A percentile compares a stretch with the other conserved stretches of the same genome.
These are phyloP conservation scores for Microtus pennsylvanicus DNA, from an alignment of 2,113 vertebrate genomes.

Conservation along the genomic window DNA sequence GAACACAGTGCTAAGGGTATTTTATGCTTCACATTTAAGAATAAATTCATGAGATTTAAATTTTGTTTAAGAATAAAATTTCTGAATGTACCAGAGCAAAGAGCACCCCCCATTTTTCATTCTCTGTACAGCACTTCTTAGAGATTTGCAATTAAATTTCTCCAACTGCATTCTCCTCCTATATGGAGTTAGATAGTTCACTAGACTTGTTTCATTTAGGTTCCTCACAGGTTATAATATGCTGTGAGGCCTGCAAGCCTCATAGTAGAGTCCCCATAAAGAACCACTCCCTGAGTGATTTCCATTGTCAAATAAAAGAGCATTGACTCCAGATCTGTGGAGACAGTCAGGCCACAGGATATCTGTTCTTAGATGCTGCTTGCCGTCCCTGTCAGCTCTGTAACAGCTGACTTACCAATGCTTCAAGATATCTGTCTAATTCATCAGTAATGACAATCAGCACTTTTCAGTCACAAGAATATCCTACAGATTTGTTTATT, in stretches of 20 bases:
- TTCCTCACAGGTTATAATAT: neutral
- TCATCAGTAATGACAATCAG: neutral
- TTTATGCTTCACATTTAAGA: constrained; percentile 56
- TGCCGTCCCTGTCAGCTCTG: neutral
- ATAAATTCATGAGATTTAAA: constrained; percentile 51
- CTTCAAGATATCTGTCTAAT: neutral
- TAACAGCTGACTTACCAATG: neutral
- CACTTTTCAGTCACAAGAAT: constrained; percentile 8
- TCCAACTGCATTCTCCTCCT: neutral
- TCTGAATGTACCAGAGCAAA: constrained; percentile 56
- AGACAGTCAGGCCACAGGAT: neutral
- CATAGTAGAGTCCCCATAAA: neutral
- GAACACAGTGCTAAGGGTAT: neutral
- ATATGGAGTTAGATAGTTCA: neutral
- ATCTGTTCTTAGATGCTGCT: neutral
- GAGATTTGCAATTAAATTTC: neutral
- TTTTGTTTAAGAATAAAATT: constrained; percentile 60
- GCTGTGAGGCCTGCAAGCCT: neutral
- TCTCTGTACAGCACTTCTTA: neutral
- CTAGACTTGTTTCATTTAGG: constrained; percentile 5
- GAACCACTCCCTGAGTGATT: neutral
- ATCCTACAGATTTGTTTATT: constrained; percentile 32
- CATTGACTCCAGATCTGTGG: neutral
- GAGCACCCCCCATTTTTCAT: neutral
- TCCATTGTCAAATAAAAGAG: neutral